phyloP scores from a whole-genome alignment of 2,888 invertebrate species.

The Pocota personata region DNA sequence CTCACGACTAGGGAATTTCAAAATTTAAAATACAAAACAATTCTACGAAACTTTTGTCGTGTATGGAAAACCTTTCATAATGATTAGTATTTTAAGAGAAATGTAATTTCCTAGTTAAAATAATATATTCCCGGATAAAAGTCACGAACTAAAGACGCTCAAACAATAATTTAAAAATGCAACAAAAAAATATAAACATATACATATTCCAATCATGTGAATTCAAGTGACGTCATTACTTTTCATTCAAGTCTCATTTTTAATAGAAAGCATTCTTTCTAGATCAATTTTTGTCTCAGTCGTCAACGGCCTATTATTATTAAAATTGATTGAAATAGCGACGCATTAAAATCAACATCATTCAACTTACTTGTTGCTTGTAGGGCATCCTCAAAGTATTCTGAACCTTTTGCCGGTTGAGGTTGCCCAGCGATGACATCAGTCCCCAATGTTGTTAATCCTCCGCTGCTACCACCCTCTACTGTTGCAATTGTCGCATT shows the following conservation, averaged over 20 bases:
- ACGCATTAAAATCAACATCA: slow-evolving; percentile 28
- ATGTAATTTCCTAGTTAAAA: not conserved
- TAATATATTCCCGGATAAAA: not conserved
- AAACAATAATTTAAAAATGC: not conserved
- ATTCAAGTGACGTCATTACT: not conserved
- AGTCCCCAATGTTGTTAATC: slow-evolving; percentile 74
- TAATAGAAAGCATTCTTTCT: slow-evolving; percentile 3
- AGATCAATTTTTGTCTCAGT: not conserved
- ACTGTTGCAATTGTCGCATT: slow-evolving; percentile 30
- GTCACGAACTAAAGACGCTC: not conserved
- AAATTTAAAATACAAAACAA: not conserved
- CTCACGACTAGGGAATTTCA: not conserved
- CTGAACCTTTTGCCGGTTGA: slow-evolving; percentile 74
- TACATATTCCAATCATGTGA: not conserved
- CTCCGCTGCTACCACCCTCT: slow-evolving; percentile 32
- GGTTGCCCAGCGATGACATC: slow-evolving; percentile 74
- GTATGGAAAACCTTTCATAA: not conserved
- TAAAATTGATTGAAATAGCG: slow-evolving; percentile 42
- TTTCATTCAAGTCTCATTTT: slow-evolving; percentile 16
- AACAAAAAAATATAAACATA: not conserved
- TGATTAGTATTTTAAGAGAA: not conserved
- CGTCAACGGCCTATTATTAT: slow-evolving; percentile 12
- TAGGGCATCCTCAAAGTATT: slow-evolving; percentile 76
- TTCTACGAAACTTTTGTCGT: not conserved
- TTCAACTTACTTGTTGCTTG: slow-evolving; percentile 76